A percentile compares a stretch with the other conserved stretches of the same genome.
phyloP scores from a whole-genome alignment of 2,888 invertebrate species.

The Helleia helle region DNA sequence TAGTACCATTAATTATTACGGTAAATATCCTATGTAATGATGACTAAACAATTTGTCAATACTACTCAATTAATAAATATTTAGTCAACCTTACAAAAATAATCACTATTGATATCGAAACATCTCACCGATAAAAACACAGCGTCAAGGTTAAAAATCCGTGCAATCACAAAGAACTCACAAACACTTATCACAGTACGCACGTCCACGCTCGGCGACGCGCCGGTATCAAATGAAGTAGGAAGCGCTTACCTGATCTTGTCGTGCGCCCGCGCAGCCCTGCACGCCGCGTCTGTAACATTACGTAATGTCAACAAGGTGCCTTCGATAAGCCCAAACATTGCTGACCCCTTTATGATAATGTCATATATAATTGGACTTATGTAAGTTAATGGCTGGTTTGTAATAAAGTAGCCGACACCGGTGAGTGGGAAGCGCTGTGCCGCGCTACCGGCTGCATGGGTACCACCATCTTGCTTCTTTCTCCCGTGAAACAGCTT shows the following conservation, averaged over 20 bases:
- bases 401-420: no score
- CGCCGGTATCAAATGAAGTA: constrained; percentile 47
- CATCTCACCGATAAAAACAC: constrained; percentile 14
- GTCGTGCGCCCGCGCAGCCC: constrained; percentile 55
- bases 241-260: constrained; percentile 50
- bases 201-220: constrained; percentile 37
- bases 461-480: no score
- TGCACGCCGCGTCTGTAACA: constrained; percentile 54
- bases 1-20: no score
- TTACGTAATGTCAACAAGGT: constrained; percentile 52
- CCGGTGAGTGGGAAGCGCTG: no score
- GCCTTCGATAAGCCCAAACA: constrained; percentile 13
- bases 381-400: no score
- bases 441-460: no score
- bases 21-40: no score
- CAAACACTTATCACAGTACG: background rate
- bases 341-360: background rate
- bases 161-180: constrained; percentile 15
- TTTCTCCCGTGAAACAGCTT: no score
- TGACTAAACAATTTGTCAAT: no score
- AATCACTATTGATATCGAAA: background rate
- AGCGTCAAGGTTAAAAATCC: constrained; percentile 10
- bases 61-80: no score
- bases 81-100: no score
- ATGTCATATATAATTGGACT: no score